phyloP scores from a whole-genome alignment of 2,113 vertebrate species.

The Cyanoliseus patagonus region DNA sequence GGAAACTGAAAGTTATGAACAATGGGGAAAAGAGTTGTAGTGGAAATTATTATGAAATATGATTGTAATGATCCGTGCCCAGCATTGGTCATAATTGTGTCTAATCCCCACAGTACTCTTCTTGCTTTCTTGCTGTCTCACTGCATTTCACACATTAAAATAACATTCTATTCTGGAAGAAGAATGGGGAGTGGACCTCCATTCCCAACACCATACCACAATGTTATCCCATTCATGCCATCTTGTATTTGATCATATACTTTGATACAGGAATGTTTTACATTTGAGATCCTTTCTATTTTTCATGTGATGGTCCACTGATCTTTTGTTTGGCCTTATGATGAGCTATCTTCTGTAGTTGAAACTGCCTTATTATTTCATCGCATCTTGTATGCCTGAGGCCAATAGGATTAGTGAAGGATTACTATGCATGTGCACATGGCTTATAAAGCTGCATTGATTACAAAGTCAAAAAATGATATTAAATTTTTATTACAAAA shows the following conservation, averaged over 20 bases:
- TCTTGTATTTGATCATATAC: background rate
- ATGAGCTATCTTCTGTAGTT: background rate
- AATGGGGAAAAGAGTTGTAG: background rate
- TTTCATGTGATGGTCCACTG: background rate
- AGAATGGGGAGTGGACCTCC: background rate
- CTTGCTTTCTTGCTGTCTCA: background rate
- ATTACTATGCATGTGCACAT: conserved; percentile 2
- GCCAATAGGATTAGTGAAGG: background rate
- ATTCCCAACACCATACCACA: background rate
- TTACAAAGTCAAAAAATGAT: conserved; percentile 3
- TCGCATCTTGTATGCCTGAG: background rate
- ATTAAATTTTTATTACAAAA: conserved; percentile 60
- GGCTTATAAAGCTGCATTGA: conserved; percentile 51
- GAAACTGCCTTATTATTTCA: conserved; percentile 21
- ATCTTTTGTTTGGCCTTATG: background rate
- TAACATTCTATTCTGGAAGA: background rate
- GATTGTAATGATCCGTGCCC: background rate
- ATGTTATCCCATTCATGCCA: background rate
- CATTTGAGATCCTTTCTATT: background rate
- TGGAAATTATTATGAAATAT: background rate
- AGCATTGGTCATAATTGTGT: background rate
- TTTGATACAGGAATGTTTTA: background rate
- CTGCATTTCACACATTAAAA: background rate
- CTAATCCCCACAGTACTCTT: background rate
- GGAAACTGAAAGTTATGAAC: background rate